Percentiles rank a stretch among this genome's conserved stretches.
These are phyloP conservation scores for Shinisaurus crocodilurus DNA, from an alignment of 2,113 vertebrate genomes.

Conservation along the genomic window DNA sequence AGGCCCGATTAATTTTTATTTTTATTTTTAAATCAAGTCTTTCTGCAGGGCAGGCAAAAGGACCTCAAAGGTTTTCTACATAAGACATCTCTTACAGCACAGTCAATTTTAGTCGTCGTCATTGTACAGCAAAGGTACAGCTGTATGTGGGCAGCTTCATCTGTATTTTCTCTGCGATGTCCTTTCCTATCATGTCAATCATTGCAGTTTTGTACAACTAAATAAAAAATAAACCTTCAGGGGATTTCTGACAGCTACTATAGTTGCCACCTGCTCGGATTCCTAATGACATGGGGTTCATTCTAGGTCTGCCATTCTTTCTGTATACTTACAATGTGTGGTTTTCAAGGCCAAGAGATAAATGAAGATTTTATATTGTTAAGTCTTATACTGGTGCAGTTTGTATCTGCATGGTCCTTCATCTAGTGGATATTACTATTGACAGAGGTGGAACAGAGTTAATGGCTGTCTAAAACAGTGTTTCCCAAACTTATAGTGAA, in stretches of 20 bases:
- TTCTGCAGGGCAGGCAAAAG: background rate
- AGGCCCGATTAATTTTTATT: background rate
- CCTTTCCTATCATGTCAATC: slow-evolving; percentile 35
- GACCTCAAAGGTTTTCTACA: background rate
- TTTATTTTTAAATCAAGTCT: background rate
- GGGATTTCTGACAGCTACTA: slow-evolving; percentile 2
- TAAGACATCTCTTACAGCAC: background rate
- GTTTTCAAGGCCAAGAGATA: background rate
- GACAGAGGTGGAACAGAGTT: slow-evolving; percentile 23
- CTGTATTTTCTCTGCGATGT: background rate
- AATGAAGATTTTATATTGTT: slow-evolving; percentile 53
- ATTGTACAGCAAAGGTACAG: slow-evolving; percentile 6
- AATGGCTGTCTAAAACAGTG: background rate
- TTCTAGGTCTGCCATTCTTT: background rate
- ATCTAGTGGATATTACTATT: slow-evolving; percentile 58
- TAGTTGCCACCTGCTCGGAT: slow-evolving; percentile 26
- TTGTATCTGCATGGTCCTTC: slow-evolving; percentile 48
- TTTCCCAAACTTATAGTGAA: background rate
- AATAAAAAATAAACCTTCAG: slow-evolving; percentile 25
- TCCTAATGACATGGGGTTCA: background rate
- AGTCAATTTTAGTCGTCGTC: background rate
- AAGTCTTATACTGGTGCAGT: slow-evolving; percentile 46
- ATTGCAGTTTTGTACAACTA: background rate
- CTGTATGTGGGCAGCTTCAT: background rate
- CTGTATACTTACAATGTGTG: background rate